Base-by-base conservation (phyloP, 2,797 vertebrate genomes). In the Tamandua tetradactyla region DNA sequence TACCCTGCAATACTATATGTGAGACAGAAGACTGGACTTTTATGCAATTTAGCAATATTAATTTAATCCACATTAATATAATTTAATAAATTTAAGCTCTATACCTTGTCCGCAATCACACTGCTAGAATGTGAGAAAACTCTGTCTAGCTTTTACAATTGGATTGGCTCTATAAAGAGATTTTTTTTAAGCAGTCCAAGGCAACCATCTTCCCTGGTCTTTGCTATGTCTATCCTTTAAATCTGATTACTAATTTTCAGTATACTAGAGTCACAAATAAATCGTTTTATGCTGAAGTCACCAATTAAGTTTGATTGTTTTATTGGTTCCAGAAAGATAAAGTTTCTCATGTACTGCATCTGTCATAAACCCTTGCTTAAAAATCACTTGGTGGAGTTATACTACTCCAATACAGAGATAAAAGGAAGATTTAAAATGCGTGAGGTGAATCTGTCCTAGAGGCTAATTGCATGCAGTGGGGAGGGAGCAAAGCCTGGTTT, bases 301-400 rank as follows among this genome's bases (percentile, higher is more conserved):
- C 96, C 96, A 97, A 96, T 98, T 98, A 98, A 97, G 87, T 96
- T 96, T 97, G 97, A 98, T 97, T 97, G 96, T 92, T 97, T 98
- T 95, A 96, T 95, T 94, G 96, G 97, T 95, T 91, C 93, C 57
- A 82, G 89, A 93, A 93, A 97, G 96, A 97, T 94, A 97, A 95
- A 97, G 95, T 91, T 91, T 96, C 96, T 97, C 83, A 52, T 86
- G 88, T 93, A 95, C 64, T 95, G 95, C 96, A 96, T 97, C 97
- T 97, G 97, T 98, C 98, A 98, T 97, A 98, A 98, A 97, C 52
- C 89, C 94, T 96, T 96, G 95, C 94, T 98, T 97, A 76, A 97
- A 97, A 97, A 96, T 94, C 35, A 0, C 27, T 96, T 95, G 94
- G 90, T 96, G 93, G 95, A 98, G 96, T 96, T 88, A 94, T 93